These are phyloP conservation scores for Anas platyrhynchos DNA, from an alignment of 2,113 vertebrate genomes.

Conservation along the genomic window DNA sequence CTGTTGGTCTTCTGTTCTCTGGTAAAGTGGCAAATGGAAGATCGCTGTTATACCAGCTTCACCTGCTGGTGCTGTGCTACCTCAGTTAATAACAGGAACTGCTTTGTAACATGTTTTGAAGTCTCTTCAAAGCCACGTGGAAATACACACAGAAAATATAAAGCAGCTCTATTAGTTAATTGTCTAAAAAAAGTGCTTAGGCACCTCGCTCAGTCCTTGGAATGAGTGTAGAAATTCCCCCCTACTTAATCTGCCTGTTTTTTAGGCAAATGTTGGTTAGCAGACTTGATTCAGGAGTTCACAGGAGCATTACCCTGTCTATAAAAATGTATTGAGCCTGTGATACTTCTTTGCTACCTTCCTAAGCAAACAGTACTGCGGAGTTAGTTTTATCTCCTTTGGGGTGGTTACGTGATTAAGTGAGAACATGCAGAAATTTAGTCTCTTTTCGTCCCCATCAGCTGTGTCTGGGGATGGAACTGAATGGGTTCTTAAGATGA, in stretches of 20 bases:
- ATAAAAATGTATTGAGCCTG: neutral
- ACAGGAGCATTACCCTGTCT: neutral
- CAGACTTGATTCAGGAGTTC: neutral
- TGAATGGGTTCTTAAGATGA: constrained; percentile 45
- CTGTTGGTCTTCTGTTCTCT: neutral
- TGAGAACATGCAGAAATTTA: neutral
- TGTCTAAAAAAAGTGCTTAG: neutral
- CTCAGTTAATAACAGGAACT: neutral
- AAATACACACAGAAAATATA: neutral
- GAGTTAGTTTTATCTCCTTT: neutral
- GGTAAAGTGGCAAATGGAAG: neutral
- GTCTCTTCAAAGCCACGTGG: neutral
- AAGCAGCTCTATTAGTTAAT: neutral
- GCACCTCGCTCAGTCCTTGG: neutral
- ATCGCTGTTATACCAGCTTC: rapidly evolving
- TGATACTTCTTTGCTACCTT: neutral
- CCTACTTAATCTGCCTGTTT: neutral
- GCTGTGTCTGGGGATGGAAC: neutral
- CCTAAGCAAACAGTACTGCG: neutral
- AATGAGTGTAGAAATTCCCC: neutral
- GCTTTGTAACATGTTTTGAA: neutral
- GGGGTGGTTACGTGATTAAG: neutral
- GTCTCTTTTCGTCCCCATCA: neutral
- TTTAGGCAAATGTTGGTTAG: neutral
- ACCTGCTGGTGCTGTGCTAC: neutral